Evolutionary conservation across 2,113 vertebrate species (phyloP).

Genomic region (Pseudorasbora parva): DNA sequence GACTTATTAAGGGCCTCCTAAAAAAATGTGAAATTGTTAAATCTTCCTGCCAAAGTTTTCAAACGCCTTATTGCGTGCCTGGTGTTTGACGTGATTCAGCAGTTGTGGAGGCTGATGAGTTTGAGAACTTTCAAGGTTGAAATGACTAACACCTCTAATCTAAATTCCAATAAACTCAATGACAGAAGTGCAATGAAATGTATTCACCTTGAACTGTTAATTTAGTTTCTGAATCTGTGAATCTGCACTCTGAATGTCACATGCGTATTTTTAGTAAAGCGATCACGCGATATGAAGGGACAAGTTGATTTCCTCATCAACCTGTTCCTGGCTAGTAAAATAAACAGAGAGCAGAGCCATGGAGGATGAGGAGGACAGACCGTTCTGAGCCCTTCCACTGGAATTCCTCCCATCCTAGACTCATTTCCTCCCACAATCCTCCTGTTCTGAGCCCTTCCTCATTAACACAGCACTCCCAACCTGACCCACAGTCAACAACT

Average conservation of each 20-base stretch:
- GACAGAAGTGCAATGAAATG: slow-evolving; percentile 50
- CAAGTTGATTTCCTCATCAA: slow-evolving; percentile 29
- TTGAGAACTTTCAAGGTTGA: background rate
- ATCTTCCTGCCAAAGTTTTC: slow-evolving; percentile 11
- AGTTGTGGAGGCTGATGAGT: background rate
- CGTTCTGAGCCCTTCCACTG: background rate
- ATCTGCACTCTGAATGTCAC: slow-evolving; percentile 36
- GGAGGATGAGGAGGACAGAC: background rate
- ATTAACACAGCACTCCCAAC: slow-evolving; percentile 13
- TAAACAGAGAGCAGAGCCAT: slow-evolving; percentile 8
- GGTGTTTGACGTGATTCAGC: background rate
- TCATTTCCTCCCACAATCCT: slow-evolving; percentile 38
- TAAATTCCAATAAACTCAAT: slow-evolving; percentile 36
- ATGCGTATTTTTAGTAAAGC: slow-evolving; percentile 20
- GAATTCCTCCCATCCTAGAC: background rate
- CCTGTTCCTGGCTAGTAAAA: slow-evolving; percentile 27
- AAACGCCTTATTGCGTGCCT: background rate
- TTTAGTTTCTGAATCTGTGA: slow-evolving; percentile 27
- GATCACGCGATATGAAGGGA: slow-evolving; percentile 4
- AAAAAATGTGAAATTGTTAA: slow-evolving; percentile 44
- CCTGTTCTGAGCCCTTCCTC: background rate
- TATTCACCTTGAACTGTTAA: slow-evolving; percentile 50
- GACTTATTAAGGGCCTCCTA: slow-evolving; percentile 40
- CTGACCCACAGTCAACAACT: background rate
- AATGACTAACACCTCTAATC: slow-evolving; percentile 35